phyloP scores from a whole-genome alignment of 2,113 vertebrate species.

The Nothobranchius furzeri region DNA sequence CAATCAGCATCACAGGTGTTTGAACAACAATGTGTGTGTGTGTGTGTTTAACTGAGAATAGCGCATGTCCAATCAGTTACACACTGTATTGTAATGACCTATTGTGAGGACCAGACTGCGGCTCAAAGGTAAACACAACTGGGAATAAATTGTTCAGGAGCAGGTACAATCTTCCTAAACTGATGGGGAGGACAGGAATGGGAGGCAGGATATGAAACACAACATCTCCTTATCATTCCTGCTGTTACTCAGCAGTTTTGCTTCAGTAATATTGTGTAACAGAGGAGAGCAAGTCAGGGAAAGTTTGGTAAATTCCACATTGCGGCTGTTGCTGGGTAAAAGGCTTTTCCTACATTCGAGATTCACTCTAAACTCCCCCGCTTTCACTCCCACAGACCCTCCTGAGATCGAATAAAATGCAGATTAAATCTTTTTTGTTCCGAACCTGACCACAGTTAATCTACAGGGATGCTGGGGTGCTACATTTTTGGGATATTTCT shows the following conservation, averaged over 20 bases:
- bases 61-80: constrained; percentile 64
- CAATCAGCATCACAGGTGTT: constrained; percentile 69
- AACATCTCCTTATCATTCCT: constrained; percentile 24
- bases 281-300: constrained; percentile 54
- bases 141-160: constrained; percentile 25
- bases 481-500: constrained; percentile 71
- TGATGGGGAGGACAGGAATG: not conserved
- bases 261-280: constrained; percentile 47
- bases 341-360: constrained; percentile 63
- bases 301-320: constrained; percentile 69
- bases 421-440: constrained; percentile 56
- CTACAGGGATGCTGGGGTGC: constrained; percentile 48
- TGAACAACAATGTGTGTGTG: constrained; percentile 38
- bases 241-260: constrained; percentile 30
- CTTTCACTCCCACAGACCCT: constrained; percentile 51
- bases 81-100: constrained; percentile 68
- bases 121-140: constrained; percentile 56
- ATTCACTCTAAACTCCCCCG: constrained; percentile 56
- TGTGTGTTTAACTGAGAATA: constrained; percentile 32
- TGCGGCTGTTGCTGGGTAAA: constrained; percentile 73
- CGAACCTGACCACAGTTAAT: constrained; percentile 46
- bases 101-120: constrained; percentile 40
- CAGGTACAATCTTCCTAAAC: constrained; percentile 18
- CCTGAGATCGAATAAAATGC: constrained; percentile 41
- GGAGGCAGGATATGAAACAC: constrained; percentile 34